A percentile compares a stretch with the other conserved stretches of the same genome.
These are phyloP conservation scores for Phyllotis vaccarum DNA, from an alignment of 2,797 vertebrate species.

Conservation along the genomic window DNA sequence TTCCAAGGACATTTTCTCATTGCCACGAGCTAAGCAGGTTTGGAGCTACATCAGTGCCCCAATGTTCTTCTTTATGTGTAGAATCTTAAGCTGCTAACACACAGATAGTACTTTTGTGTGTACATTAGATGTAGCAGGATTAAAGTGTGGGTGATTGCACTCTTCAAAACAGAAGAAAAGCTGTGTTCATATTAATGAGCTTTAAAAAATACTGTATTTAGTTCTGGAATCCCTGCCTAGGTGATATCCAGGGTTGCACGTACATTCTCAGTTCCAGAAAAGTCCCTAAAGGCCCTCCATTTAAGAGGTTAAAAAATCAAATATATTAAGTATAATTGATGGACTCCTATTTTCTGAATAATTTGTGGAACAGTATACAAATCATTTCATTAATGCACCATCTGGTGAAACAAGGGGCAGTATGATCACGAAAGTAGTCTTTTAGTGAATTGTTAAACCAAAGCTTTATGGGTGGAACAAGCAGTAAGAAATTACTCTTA, in stretches of 20 bases:
- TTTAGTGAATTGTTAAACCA: background rate
- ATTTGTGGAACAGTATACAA: background rate
- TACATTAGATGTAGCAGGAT: background rate
- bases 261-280: slow-evolving; percentile 26
- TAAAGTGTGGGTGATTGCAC: background rate
- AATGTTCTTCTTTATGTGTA: background rate
- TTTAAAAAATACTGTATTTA: slow-evolving; percentile 40
- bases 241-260: background rate
- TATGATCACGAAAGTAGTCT: background rate
- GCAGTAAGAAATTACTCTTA: background rate
- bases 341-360: background rate
- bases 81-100: background rate
- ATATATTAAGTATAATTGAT: background rate
- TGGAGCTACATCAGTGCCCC: background rate
- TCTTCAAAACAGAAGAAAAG: background rate
- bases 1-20: slow-evolving; percentile 58
- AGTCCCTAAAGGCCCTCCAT: slow-evolving; percentile 24
- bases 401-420: background rate
- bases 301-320: slow-evolving; percentile 72
- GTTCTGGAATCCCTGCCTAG: slow-evolving; percentile 22
- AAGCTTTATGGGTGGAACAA: background rate
- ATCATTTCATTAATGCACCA: background rate
- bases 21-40: slow-evolving; percentile 53
- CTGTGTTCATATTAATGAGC: slow-evolving; percentile 12
- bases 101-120: background rate